A percentile compares a stretch with the other conserved stretches of the same genome.
Conservation (phyloP, 2,113 vertebrate species). For the Petromus typicus region DNA sequence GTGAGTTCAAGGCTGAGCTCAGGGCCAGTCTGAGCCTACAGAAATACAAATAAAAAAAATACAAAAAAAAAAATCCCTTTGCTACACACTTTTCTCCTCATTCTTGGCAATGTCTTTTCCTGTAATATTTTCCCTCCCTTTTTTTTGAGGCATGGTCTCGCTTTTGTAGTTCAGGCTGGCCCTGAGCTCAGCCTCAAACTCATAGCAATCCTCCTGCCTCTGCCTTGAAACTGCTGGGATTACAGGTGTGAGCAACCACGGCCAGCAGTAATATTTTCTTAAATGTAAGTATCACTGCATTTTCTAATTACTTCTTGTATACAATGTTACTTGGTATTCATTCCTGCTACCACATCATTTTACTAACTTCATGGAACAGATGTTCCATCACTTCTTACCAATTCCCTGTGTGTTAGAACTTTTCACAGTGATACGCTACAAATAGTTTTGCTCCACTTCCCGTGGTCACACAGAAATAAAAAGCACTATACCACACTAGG, state of each 20-base stretch:
- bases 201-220: too few relatives aligned
- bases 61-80: too few relatives aligned
- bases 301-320: neutral
- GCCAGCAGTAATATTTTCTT: neutral
- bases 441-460: constrained; percentile 14
- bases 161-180: too few relatives aligned
- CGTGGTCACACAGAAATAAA: constrained; percentile 24
- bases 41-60: too few relatives aligned
- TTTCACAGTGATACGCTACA: constrained; percentile 10
- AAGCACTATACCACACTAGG: neutral
- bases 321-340: constrained; percentile 28
- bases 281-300: neutral
- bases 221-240: too few relatives aligned
- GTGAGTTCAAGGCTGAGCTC: too few relatives aligned
- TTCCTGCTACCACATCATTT: constrained; percentile 40
- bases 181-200: too few relatives aligned
- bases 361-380: constrained; percentile 29
- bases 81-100: neutral
- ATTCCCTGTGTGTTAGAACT: neutral
- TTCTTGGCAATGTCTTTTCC: neutral
- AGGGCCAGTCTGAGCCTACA: too few relatives aligned
- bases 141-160: too few relatives aligned
- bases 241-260: too few relatives aligned
- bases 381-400: constrained; percentile 52
- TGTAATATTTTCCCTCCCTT: too few relatives aligned